A percentile compares a stretch with the other conserved stretches of the same genome.
Conservation (phyloP, 2,113 vertebrate species). For the Pomatostomus ruficeps region DNA sequence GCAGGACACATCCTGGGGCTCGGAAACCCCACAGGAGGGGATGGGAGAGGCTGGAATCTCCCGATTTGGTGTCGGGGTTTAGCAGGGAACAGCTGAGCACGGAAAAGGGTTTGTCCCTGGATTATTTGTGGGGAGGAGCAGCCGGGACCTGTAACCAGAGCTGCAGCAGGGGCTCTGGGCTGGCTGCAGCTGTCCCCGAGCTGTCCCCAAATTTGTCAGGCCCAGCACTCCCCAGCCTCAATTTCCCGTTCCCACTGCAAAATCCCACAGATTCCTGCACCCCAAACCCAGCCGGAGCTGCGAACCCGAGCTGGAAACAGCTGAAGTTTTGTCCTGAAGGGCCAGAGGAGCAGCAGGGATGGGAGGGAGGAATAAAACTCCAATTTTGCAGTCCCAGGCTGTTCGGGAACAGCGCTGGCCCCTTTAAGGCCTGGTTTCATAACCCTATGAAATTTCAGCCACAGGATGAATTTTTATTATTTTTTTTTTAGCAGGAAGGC, state of each 20-base stretch:
- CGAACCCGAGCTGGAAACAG: accelerated
- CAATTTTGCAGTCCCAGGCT: background rate
- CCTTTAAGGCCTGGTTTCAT: background rate
- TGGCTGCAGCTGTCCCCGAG: background rate
- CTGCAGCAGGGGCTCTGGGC: background rate
- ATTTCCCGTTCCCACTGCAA: background rate
- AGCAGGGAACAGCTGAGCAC: background rate
- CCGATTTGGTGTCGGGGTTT: background rate
- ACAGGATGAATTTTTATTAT: background rate
- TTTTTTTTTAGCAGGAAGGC: background rate
- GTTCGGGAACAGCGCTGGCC: background rate
- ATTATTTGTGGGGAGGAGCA: background rate
- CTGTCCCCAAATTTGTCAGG: background rate
- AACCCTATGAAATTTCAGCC: background rate
- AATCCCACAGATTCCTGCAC: background rate
- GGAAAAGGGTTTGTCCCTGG: background rate
- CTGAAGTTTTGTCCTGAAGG: background rate
- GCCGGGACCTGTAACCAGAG: background rate
- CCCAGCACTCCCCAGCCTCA: background rate
- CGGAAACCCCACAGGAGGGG: background rate
- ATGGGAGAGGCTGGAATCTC: background rate
- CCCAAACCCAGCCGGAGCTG: background rate
- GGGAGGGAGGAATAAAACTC: background rate
- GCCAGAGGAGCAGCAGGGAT: background rate
- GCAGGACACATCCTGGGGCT: background rate